phyloP scores from a whole-genome alignment of 1,140 invertebrate species.

The Aphis gossypii region DNA sequence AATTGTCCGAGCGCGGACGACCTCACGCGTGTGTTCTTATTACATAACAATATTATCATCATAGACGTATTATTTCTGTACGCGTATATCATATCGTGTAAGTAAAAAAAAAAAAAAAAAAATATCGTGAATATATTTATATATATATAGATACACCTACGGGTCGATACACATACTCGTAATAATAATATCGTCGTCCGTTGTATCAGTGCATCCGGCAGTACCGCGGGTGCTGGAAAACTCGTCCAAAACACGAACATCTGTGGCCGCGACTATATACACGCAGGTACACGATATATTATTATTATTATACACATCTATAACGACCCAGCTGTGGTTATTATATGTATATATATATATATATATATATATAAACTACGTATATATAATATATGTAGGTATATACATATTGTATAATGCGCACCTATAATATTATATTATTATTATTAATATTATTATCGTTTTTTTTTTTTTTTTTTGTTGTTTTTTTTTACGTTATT shows the following conservation, averaged over 20 bases:
- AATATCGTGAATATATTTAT: not conserved
- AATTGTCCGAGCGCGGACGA: not conserved
- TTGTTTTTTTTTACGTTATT: not conserved
- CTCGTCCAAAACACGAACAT: slow-evolving; percentile 1
- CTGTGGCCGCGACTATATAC: not conserved
- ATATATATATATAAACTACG: not conserved
- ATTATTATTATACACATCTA: not conserved
- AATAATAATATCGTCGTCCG: not conserved
- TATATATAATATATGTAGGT: too few species aligned
- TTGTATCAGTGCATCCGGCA: not conserved
- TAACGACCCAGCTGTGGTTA: not conserved
- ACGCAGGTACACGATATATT: not conserved
- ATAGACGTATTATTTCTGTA: not conserved
- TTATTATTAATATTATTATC: not conserved
- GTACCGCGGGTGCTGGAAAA: not conserved
- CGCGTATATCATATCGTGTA: not conserved
- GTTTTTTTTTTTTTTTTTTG: too few species aligned
- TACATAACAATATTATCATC: not conserved
- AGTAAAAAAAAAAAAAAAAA: not conserved
- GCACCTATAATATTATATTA: not conserved
- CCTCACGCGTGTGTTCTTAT: not conserved
- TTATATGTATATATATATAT: not conserved
- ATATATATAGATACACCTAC: not conserved
- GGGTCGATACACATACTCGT: not conserved
- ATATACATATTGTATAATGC: too few species aligned